These are phyloP conservation scores for Boleophthalmus pectinirostris DNA, from an alignment of 2,113 vertebrate genomes.

Conservation along the genomic window DNA sequence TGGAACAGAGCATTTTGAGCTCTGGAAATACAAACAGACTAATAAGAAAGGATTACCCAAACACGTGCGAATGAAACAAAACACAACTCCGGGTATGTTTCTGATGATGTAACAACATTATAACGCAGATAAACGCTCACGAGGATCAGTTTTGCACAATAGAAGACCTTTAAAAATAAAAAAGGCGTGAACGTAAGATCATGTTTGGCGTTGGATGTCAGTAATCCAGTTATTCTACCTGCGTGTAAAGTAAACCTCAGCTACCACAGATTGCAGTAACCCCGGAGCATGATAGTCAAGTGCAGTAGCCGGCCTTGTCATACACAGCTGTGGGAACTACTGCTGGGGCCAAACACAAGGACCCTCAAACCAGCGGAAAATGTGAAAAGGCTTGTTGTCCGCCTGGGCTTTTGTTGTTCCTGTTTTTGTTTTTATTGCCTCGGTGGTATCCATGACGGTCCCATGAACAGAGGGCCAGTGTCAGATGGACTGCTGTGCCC, in stretches of 20 bases:
- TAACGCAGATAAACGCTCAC: too few relatives aligned
- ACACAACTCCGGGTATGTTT: too few relatives aligned
- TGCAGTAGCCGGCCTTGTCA: conserved; percentile 20
- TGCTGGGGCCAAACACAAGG: conserved; percentile 38
- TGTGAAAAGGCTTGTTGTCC: conserved; percentile 69
- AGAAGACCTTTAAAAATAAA: too few relatives aligned
- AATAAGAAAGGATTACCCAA: too few relatives aligned
- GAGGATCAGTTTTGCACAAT: too few relatives aligned
- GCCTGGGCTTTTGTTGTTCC: conserved; percentile 60
- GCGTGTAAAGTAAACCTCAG: conserved; percentile 11
- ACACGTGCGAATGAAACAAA: too few relatives aligned
- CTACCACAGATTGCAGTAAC: conserved; percentile 11
- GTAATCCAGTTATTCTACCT: conserved; percentile 13
- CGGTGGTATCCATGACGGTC: conserved; percentile 68
- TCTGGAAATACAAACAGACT: too few relatives aligned
- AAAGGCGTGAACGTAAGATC: not conserved
- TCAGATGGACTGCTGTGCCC: conserved; percentile 55
- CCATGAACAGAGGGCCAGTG: conserved; percentile 68
- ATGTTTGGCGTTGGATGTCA: not conserved
- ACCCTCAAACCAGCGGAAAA: conserved; percentile 48
- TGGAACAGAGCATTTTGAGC: too few relatives aligned
- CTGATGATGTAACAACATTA: too few relatives aligned
- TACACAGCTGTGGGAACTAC: conserved; percentile 69
- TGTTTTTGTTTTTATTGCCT: conserved; percentile 73
- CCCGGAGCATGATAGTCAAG: conserved; percentile 13